phyloP scores from a whole-genome alignment of 2,113 vertebrate species.

The Oreocharis arfaki region DNA sequence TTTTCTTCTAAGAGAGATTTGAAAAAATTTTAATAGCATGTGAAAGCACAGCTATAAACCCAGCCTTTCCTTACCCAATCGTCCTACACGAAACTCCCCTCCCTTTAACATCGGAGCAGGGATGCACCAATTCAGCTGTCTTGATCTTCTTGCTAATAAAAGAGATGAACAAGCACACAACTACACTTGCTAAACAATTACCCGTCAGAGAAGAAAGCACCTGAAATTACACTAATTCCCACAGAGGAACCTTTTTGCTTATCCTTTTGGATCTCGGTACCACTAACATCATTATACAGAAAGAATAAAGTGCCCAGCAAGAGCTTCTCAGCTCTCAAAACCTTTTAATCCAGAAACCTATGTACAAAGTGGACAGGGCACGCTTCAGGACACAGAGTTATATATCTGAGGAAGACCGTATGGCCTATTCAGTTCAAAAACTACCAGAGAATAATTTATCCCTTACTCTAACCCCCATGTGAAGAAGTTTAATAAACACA shows the following conservation, averaged over 20 bases:
- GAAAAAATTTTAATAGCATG: neutral
- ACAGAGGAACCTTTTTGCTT: neutral
- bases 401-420: neutral
- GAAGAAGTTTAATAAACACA: conserved; percentile 62
- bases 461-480: neutral
- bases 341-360: neutral
- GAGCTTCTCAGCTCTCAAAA: neutral
- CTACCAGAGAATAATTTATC: conserved; percentile 18
- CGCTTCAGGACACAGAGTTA: neutral
- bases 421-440: neutral
- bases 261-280: neutral
- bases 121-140: neutral
- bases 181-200: neutral
- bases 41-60: neutral
- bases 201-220: neutral
- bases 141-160: neutral
- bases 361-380: neutral
- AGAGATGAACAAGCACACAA: neutral
- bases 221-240: neutral
- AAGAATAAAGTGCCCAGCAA: neutral
- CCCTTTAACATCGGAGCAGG: neutral
- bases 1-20: neutral
- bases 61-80: neutral
- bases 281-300: neutral
- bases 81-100: neutral